phyloP scores from a whole-genome alignment of 2,888 invertebrate genomes.

The Diplazon laetatorius region DNA sequence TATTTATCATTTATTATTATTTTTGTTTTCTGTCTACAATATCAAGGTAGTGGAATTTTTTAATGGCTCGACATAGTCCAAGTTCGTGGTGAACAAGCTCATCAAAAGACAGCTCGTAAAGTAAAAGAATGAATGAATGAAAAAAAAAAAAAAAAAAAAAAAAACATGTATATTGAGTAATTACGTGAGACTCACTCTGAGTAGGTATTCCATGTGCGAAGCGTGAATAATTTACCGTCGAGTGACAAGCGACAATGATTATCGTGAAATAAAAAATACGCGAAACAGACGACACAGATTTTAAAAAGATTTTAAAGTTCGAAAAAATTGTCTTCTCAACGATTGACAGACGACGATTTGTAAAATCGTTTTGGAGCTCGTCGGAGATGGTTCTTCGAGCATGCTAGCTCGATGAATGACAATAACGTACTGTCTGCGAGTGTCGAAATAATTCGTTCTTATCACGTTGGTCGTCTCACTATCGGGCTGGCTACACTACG shows the following conservation, averaged over 20 bases:
- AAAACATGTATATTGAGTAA: not conserved
- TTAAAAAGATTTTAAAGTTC: slow-evolving; percentile 4
- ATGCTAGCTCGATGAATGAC: slow-evolving; percentile 5
- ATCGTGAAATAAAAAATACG: not conserved
- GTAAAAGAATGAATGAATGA: not conserved
- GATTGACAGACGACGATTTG: not conserved
- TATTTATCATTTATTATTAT: no score
- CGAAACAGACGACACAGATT: not conserved
- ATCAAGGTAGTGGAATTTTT: no score
- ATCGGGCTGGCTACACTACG: no score
- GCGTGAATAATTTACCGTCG: not conserved
- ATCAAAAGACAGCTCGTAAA: not conserved
- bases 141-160: not conserved
- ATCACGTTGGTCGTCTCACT: slow-evolving; percentile 21
- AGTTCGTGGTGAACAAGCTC: no score
- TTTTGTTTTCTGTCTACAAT: no score
- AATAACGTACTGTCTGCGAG: slow-evolving; percentile 9
- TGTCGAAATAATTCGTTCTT: slow-evolving; percentile 10
- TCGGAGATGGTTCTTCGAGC: not conserved
- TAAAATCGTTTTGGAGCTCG: not conserved
- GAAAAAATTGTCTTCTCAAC: not conserved
- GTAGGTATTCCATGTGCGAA: slow-evolving; percentile 50
- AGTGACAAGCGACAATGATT: not conserved
- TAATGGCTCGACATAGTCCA: no score
- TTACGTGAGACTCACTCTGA: slow-evolving; percentile 46